These are phyloP conservation scores for Caenorhabditis parvicauda DNA, from an alignment of 2,888 invertebrate species.

Conservation along the genomic window DNA sequence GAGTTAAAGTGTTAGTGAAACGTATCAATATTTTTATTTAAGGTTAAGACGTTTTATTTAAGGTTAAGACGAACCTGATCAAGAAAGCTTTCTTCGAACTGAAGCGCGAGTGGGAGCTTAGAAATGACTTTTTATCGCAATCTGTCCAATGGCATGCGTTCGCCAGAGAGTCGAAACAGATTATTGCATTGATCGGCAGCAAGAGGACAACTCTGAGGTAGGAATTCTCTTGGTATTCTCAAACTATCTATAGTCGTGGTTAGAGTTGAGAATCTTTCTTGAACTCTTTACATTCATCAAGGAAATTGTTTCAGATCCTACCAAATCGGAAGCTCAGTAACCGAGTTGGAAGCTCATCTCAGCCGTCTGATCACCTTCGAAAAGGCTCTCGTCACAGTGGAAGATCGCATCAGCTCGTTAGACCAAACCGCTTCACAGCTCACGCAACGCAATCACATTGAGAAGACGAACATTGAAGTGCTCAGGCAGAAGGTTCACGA, in stretches of 20 bases:
- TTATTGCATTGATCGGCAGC: slow-evolving; percentile 82
- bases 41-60: too few species aligned
- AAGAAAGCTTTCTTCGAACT: slow-evolving; percentile 78
- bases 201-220: slow-evolving; percentile 72
- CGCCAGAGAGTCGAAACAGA: slow-evolving; percentile 85
- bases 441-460: slow-evolving; percentile 83
- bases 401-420: slow-evolving; percentile 46
- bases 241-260: too few species aligned
- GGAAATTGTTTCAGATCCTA: too few species aligned
- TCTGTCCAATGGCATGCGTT: slow-evolving; percentile 90
- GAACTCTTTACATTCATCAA: too few species aligned
- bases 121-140: slow-evolving; percentile 77
- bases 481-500: slow-evolving; percentile 44
- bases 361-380: slow-evolving; percentile 94
- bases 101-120: slow-evolving; percentile 82
- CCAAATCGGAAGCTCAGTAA: slow-evolving; percentile 44
- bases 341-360: slow-evolving; percentile 76
- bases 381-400: slow-evolving; percentile 73
- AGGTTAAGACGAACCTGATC: slow-evolving; percentile 64
- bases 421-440: slow-evolving; percentile 68
- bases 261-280: too few species aligned
- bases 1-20: too few species aligned
- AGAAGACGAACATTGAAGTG: slow-evolving; percentile 45
- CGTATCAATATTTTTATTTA: too few species aligned
- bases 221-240: too few species aligned